Evolutionary conservation across 35 echinoderm and acorn worm genomes (phyloP).

Genomic region (Ophiothrix spiculata): DNA sequence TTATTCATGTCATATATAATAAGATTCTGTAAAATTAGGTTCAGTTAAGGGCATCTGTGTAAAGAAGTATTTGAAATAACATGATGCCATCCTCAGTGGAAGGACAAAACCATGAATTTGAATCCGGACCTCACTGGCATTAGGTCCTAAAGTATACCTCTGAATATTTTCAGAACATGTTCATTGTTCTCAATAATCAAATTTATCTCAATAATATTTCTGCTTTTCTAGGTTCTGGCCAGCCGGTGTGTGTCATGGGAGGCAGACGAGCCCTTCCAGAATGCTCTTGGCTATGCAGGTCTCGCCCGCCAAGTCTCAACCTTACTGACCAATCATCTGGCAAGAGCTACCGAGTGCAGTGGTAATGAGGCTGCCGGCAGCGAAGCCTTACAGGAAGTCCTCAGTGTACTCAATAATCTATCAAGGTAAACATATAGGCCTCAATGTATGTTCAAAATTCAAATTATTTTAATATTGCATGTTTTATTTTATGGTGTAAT

Average conservation of each 20-base stretch:
- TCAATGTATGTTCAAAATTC: not conserved
- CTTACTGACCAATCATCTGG: slow-evolving; percentile 83
- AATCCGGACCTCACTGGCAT: not conserved
- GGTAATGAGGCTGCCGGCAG: slow-evolving; percentile 79
- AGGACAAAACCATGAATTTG: not conserved
- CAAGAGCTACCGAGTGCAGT: slow-evolving; percentile 64
- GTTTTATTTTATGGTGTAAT: no score
- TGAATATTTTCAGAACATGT: not conserved
- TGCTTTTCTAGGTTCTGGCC: slow-evolving; percentile 52
- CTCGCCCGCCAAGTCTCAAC: slow-evolving; percentile 75
- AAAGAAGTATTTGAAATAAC: not conserved
- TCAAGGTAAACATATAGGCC: slow-evolving; percentile 35
- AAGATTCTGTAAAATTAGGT: no score
- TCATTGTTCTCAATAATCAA: no score
- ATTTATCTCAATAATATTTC: not conserved
- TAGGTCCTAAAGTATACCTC: not conserved
- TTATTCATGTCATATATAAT: no score
- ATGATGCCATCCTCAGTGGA: not conserved
- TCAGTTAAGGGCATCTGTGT: no score
- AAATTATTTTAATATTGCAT: slow-evolving; percentile 5
- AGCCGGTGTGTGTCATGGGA: slow-evolving; percentile 85
- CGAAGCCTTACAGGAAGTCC: slow-evolving; percentile 75
- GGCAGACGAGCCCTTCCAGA: slow-evolving; percentile 53
- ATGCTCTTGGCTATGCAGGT: slow-evolving; percentile 65
- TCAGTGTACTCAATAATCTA: slow-evolving; percentile 66